A percentile compares a stretch with the other conserved stretches of the same genome.
These are phyloP conservation scores for Pocillopora damicornis DNA, from an alignment of 64 coral and sea anemone species.

Conservation along the genomic window DNA sequence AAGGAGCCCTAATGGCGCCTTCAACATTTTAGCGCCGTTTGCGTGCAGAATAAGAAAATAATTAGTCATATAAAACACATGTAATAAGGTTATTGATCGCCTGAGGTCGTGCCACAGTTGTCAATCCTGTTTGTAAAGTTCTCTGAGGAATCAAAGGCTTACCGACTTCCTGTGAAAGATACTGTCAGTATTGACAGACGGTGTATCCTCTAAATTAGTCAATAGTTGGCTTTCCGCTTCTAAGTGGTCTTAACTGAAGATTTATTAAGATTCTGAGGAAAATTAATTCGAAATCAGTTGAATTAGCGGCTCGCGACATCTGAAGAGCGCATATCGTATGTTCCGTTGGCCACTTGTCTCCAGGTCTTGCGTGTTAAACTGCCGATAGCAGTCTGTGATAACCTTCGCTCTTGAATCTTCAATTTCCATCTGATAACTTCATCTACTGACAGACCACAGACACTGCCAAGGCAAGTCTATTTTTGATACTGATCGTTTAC, in stretches of 20 bases:
- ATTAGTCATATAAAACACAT: background rate
- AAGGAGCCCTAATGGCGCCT: background rate
- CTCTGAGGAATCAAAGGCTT: background rate
- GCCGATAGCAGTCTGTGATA: slow-evolving; percentile 5
- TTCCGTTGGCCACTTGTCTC: background rate
- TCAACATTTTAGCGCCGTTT: background rate
- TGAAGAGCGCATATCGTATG: background rate
- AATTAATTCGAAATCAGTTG: background rate
- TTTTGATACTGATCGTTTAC: background rate
- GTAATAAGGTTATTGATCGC: slow-evolving; percentile 9
- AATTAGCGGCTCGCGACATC: background rate
- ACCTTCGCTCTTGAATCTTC: slow-evolving; percentile 15
- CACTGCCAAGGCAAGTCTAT: background rate
- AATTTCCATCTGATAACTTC: slow-evolving; percentile 22
- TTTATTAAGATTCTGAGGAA: background rate
- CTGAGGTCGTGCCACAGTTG: background rate
- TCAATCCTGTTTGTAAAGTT: slow-evolving; percentile 5
- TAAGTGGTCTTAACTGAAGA: background rate
- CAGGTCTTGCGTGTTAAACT: background rate
- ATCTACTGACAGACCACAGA: slow-evolving; percentile 18
- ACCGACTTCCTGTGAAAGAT: slow-evolving; percentile 40
- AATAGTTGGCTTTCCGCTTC: slow-evolving; percentile 19
- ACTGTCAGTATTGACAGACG: slow-evolving; percentile 29
- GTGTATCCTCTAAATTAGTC: slow-evolving; percentile 36
- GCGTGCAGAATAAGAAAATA: slow-evolving; percentile 25